Percentiles rank a stretch among this genome's conserved stretches.
These are phyloP conservation scores for Microcebus ravelobensis DNA, from an alignment of 2,113 vertebrate genomes.

Conservation along the genomic window DNA sequence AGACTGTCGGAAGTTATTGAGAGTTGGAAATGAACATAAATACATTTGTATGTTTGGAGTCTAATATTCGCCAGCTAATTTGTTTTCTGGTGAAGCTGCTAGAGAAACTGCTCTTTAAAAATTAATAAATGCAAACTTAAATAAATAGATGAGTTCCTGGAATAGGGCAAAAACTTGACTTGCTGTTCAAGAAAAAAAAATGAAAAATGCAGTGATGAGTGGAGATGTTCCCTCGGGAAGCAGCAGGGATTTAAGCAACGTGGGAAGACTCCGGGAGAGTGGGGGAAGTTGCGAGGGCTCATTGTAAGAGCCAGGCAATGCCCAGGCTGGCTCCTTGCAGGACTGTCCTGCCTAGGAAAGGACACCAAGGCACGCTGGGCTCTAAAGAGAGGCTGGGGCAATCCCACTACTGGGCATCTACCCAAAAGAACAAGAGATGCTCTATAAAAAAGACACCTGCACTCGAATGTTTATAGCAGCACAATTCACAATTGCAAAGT, in stretches of 20 bases:
- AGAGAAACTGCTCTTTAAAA: neutral
- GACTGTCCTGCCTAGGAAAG: neutral
- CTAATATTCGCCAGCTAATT: neutral
- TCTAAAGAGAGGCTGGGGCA: neutral
- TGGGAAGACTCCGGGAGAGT: neutral
- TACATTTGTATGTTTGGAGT: neutral
- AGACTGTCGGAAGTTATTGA: neutral
- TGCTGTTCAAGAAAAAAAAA: neutral
- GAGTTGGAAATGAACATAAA: neutral
- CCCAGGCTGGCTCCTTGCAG: neutral
- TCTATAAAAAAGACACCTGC: no score
- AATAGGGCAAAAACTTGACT: neutral
- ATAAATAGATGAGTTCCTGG: neutral
- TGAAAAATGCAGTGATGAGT: neutral
- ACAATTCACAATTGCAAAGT: no score
- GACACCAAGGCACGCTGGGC: accelerated
- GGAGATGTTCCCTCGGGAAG: neutral
- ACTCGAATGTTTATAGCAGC: no score
- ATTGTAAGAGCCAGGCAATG: neutral
- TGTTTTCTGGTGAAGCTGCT: neutral
- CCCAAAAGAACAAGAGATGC: no score
- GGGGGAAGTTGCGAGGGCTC: no score
- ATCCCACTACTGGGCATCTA: no score
- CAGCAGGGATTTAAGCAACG: neutral
- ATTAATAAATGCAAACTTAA: neutral